Percentiles rank a stretch among this genome's conserved stretches.
Evolutionary conservation across 23 tunicate species (phyloP).

Genomic region (Aplidium turbinatum): DNA sequence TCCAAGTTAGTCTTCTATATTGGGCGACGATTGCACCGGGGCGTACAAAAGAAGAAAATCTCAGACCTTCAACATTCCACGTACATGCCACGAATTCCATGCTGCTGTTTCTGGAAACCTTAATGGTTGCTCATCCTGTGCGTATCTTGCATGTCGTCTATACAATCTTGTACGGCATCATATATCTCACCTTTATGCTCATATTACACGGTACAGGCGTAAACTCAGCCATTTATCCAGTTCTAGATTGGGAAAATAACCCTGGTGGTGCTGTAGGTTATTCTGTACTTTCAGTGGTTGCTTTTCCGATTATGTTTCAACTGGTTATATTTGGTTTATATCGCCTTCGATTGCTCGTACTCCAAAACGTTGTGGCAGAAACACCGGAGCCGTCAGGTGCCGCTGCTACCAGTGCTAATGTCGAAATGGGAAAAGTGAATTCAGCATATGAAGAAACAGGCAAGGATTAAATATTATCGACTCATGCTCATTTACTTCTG

Average conservation of each 20-base stretch:
- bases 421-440: constrained; percentile 40
- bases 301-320: constrained; percentile 36
- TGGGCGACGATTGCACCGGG: constrained; percentile 36
- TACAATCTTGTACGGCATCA: constrained; percentile 30
- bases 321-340: constrained; percentile 42
- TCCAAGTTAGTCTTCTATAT: constrained; percentile 36
- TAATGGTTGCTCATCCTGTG: constrained; percentile 54
- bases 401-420: neutral
- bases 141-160: constrained; percentile 52
- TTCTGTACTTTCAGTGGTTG: constrained; percentile 25
- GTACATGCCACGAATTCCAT: constrained; percentile 56
- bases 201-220: constrained; percentile 45
- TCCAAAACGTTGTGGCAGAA: constrained; percentile 20
- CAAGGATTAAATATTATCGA: too few relatives aligned
- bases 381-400: neutral
- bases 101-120: constrained; percentile 32
- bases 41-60: constrained; percentile 24
- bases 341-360: constrained; percentile 41
- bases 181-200: constrained; percentile 37
- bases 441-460: constrained; percentile 21
- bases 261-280: constrained; percentile 46
- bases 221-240: constrained; percentile 35
- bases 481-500: too few relatives aligned
- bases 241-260: constrained; percentile 33
- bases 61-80: constrained; percentile 42